Evolutionary conservation across 2,797 vertebrate species (phyloP), one percentile per base, ranked within the genome.

Genomic region (Potorous gilbertii): DNA sequence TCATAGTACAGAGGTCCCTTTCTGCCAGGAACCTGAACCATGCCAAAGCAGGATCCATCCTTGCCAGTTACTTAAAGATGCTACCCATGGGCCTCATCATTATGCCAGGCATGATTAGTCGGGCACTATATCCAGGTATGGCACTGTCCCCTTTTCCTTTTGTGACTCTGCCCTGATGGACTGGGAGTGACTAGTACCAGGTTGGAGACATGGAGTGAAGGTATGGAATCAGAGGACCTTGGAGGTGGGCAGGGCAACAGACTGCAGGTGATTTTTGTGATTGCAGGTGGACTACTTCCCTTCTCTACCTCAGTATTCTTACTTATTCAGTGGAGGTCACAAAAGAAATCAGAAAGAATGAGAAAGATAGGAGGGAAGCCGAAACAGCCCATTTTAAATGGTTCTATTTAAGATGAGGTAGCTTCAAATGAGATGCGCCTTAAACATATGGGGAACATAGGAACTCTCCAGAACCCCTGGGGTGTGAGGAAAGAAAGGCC

Each of bases 51-150:
- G 99, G 99, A 0, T 99, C 99, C 40, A 99, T 99, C 98, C 98
- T 99, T 55, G 99, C 99, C 50, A 99, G 99, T 96, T 99, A 99
- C 98, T 99, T 99, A 98, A 99, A 99, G 98, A 98, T 99, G 98
- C 98, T 99, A 96, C 99, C 99, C 66, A 99, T 99, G 98, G 98
- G 99, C 94, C 97, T 99, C 96, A 99, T 99, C 96, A 97, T 99
- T 97, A 99, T 99, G 97, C 99, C 99, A 0, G 99, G 99, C 96
- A 99, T 99, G 99, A 99, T 99, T 98, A 99, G 99, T 98, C 99
- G 99, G 46, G 99, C 98, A 0, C 99, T 99, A 81, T 99, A 99
- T 97, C 99, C 99, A 99, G 99, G 99, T 99, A 98, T 97, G 97
- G 27, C 4, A 5, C 1, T 29, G 24, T 81, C 18, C 52, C 27